Evolutionary conservation across 2,797 vertebrate genomes (phyloP).

Genomic region (Austrolebias charrua): DNA sequence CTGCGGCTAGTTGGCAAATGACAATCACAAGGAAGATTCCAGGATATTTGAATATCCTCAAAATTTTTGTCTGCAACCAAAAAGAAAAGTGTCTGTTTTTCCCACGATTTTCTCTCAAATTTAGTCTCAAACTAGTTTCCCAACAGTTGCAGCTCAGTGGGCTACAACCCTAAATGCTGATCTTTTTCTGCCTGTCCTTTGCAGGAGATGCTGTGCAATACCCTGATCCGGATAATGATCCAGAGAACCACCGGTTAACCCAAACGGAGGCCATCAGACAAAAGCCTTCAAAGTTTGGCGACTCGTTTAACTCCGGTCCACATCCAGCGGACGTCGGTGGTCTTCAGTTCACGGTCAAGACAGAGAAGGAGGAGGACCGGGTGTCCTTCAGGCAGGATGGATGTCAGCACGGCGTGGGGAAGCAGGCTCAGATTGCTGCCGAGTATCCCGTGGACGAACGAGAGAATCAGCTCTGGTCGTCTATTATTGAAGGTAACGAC

Average conservation of each 20-base stretch:
- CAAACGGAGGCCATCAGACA: constrained; percentile 40
- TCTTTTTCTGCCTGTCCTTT: background rate
- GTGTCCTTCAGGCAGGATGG: constrained; percentile 48
- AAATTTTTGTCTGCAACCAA: no score
- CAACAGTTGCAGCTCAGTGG: no score
- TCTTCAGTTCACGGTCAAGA: constrained; percentile 69
- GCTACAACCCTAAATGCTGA: background rate
- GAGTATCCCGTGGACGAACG: constrained; percentile 70
- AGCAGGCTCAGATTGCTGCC: constrained; percentile 39
- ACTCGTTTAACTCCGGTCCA: constrained; percentile 43
- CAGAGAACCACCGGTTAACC: constrained; percentile 39
- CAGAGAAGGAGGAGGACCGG: constrained; percentile 66
- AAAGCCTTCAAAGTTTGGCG: constrained; percentile 48
- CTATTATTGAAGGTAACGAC: constrained; percentile 70
- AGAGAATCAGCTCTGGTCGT: constrained; percentile 72
- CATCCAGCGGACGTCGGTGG: constrained; percentile 36
- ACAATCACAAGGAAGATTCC: no score
- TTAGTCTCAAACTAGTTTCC: no score
- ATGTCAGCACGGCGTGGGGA: constrained; percentile 61
- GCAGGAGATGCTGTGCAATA: constrained; percentile 55
- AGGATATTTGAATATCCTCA: no score
- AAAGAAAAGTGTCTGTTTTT: no score
- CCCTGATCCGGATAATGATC: background rate
- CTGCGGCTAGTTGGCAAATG: no score
- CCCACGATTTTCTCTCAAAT: no score